Evolutionary conservation across 2,113 vertebrate genomes (phyloP).

Genomic region (Ursus arctos): DNA sequence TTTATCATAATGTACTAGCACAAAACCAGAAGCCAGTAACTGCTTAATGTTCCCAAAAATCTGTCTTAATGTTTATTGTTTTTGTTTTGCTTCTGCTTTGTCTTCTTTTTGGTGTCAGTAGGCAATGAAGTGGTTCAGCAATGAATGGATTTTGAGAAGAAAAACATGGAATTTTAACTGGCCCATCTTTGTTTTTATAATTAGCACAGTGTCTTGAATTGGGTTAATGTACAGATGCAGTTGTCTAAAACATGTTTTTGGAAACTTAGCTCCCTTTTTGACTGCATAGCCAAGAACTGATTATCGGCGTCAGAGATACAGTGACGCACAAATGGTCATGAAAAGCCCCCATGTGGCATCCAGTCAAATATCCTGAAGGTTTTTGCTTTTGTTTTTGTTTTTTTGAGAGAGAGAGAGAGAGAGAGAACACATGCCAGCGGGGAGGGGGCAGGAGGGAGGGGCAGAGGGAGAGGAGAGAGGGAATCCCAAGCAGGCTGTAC

Average conservation of each 20-base stretch:
- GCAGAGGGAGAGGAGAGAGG: neutral
- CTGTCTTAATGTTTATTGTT: slow-evolving; percentile 19
- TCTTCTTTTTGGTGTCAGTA: neutral
- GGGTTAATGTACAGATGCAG: neutral
- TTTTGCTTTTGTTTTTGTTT: neutral
- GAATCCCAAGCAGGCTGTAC: neutral
- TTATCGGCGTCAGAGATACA: neutral
- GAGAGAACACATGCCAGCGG: neutral
- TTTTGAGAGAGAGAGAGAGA: neutral
- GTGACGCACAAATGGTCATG: neutral
- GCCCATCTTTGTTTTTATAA: neutral
- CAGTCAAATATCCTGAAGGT: neutral
- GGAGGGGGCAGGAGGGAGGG: neutral
- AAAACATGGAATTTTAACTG: neutral
- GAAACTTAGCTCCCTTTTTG: neutral
- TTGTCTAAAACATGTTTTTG: neutral
- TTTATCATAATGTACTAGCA: slow-evolving; percentile 47
- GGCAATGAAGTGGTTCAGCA: neutral
- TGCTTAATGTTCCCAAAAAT: neutral
- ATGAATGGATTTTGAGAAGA: neutral
- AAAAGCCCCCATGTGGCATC: neutral
- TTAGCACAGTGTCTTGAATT: neutral
- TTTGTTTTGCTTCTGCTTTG: slow-evolving; percentile 2
- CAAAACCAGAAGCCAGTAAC: slow-evolving; percentile 24
- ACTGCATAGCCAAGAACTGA: neutral